Conservation (phyloP, 2,888 invertebrate species). For the Halictus quadricinctus region DNA sequence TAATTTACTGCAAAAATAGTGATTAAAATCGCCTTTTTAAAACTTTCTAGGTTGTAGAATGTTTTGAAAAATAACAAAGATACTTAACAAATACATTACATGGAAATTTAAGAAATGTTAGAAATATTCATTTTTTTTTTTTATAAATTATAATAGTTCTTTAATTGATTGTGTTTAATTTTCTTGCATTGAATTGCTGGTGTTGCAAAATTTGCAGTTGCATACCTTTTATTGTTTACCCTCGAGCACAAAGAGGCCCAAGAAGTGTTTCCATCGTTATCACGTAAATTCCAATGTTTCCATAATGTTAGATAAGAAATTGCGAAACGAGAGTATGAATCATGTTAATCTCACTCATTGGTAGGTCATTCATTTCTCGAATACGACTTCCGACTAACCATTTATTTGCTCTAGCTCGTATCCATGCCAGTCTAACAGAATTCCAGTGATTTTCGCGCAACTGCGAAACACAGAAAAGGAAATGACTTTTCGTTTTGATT, state of each 20-base stretch:
- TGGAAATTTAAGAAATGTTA: too few relatives aligned
- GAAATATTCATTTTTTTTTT: too few relatives aligned
- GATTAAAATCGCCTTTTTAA: too few relatives aligned
- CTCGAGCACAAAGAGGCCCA: not conserved
- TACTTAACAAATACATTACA: too few relatives aligned
- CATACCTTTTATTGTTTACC: not conserved
- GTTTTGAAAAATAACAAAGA: too few relatives aligned
- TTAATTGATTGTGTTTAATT: too few relatives aligned
- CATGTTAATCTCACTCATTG: not conserved
- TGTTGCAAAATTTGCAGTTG: too few relatives aligned
- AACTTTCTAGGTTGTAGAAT: too few relatives aligned
- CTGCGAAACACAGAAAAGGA: not conserved
- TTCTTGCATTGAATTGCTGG: too few relatives aligned
- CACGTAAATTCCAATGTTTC: not conserved
- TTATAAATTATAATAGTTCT: too few relatives aligned
- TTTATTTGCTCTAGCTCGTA: not conserved
- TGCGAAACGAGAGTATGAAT: not conserved
- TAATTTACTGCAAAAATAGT: too few relatives aligned
- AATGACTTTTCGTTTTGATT: not conserved
- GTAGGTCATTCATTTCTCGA: not conserved
- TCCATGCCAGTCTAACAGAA: not conserved
- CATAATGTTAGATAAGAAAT: not conserved
- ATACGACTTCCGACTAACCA: not conserved
- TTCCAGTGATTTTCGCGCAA: not conserved
- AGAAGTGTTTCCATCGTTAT: not conserved